Evolutionary conservation across 2,797 vertebrate genomes (phyloP).

Genomic region (Sebastes goodei): DNA sequence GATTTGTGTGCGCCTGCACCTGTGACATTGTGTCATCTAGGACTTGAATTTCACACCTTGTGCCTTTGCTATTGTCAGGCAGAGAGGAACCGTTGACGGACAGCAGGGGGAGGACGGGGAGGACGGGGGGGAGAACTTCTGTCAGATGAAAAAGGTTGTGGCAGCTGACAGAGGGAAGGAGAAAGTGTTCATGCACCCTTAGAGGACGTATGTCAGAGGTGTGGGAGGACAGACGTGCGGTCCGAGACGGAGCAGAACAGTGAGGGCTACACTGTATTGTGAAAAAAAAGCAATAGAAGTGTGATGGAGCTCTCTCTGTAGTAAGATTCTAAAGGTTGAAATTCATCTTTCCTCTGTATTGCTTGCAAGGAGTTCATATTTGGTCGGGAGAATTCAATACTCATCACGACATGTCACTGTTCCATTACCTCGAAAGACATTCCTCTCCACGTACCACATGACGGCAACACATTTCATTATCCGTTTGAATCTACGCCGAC

Average conservation of each 20-base stretch:
- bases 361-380: background rate
- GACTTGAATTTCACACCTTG: constrained; percentile 71
- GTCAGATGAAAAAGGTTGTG: constrained; percentile 48
- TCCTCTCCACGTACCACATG: background rate
- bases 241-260: background rate
- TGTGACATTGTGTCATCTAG: constrained; percentile 17
- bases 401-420: constrained; percentile 13
- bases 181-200: constrained; percentile 6
- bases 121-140: constrained; percentile 36
- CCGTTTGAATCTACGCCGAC: constrained; percentile 8
- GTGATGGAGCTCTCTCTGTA: background rate
- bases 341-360: constrained; percentile 3
- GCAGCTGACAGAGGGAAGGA: constrained; percentile 41
- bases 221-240: background rate
- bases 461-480: constrained; percentile 14
- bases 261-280: background rate
- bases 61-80: constrained; percentile 58
- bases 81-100: constrained; percentile 67
- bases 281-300: background rate
- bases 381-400: constrained; percentile 4
- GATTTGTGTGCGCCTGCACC: constrained; percentile 12
- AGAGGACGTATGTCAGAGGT: constrained; percentile 3
- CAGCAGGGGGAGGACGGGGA: constrained; percentile 50
- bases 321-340: background rate
- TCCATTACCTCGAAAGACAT: constrained; percentile 9